Conservation (phyloP, 2,888 invertebrate species). For the Reticulitermes lucifugus region DNA sequence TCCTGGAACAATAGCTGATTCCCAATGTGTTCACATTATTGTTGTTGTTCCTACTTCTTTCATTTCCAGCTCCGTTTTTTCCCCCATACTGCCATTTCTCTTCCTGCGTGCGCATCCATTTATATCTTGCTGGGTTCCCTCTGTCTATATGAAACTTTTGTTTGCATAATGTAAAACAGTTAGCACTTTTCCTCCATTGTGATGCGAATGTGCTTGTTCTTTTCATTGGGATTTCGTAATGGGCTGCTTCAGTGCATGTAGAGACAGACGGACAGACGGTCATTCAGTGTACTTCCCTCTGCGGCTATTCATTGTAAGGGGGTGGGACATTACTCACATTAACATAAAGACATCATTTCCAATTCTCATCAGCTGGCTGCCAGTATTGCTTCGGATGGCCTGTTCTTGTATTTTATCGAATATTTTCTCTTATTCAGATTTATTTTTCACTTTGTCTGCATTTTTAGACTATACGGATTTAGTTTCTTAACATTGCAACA, state of each 20-base stretch:
- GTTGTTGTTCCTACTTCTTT: slow-evolving; percentile 18
- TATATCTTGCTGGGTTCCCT: slow-evolving; percentile 41
- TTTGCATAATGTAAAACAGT: slow-evolving; percentile 54
- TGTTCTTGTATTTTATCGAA: neutral
- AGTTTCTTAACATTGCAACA: neutral
- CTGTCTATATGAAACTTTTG: slow-evolving; percentile 51
- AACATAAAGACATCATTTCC: slow-evolving; percentile 52
- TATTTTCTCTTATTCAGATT: neutral
- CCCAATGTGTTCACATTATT: slow-evolving; percentile 22
- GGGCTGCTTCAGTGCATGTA: slow-evolving; percentile 43
- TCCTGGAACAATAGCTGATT: neutral
- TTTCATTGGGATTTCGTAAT: slow-evolving; percentile 47
- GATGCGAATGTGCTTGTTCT: slow-evolving; percentile 50
- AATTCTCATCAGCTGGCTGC: slow-evolving; percentile 44
- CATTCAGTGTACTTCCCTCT: slow-evolving; percentile 39
- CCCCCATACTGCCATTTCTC: slow-evolving; percentile 42
- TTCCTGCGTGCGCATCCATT: slow-evolving; percentile 43
- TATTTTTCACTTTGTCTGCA: neutral
- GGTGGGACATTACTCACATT: slow-evolving; percentile 41
- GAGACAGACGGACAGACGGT: slow-evolving; percentile 30
- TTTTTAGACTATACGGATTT: neutral
- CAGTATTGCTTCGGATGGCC: slow-evolving; percentile 6
- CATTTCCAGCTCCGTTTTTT: slow-evolving; percentile 32
- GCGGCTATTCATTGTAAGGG: slow-evolving; percentile 8
- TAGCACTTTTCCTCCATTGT: slow-evolving; percentile 51